Base-by-base conservation (phyloP, 2,797 vertebrate species). In the Phalloptychus januarius region DNA sequence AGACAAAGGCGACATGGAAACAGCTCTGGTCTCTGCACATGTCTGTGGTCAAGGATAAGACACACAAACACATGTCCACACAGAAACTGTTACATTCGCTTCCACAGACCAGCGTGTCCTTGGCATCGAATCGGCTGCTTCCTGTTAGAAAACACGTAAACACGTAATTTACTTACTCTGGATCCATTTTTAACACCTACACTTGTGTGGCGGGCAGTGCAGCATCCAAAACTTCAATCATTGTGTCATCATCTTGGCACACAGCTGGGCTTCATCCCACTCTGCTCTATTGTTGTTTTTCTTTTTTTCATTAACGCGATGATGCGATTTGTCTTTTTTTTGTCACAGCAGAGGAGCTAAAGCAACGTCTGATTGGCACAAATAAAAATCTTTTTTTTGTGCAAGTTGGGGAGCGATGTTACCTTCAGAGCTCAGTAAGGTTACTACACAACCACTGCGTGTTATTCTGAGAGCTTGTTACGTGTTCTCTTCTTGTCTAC, bases 1-100 rank as follows among this genome's bases (percentile, higher is more conserved):
- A 92, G 89, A 95, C 94, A 95, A 95, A 95, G 89, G 85, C 76
- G 69, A 80, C 67, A 74, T 88, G 84, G 85, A 93, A 88, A 85
- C 86, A 92, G 90, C 79, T 79, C 87, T 79, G 82, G 85, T 87
- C 87, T 92, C 88, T 84, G 82, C 82, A 87, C 87, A 89, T 61
- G 82, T 92, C 90, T 88, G 89, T 85, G 86, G 77, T 92, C 89
- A 63, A 88, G 76, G 83, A 86, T 85, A 85, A 89, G 74, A 52
- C 58, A 61, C 79, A 63, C 79, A 69, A 52, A 76, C 50, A 72
- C 75, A 82, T 56, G 67, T 5, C 63, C 44, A 58, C 52, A 76
- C 63, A 72, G 33, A 76, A 38, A 75, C 42, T 18, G 44, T 78
- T 65, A 46, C 54, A 78, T 40, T 58, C 42, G 71, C 58, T 72